Evolutionary conservation across 2,113 vertebrate species (phyloP).

Genomic region (Camelus bactrianus): DNA sequence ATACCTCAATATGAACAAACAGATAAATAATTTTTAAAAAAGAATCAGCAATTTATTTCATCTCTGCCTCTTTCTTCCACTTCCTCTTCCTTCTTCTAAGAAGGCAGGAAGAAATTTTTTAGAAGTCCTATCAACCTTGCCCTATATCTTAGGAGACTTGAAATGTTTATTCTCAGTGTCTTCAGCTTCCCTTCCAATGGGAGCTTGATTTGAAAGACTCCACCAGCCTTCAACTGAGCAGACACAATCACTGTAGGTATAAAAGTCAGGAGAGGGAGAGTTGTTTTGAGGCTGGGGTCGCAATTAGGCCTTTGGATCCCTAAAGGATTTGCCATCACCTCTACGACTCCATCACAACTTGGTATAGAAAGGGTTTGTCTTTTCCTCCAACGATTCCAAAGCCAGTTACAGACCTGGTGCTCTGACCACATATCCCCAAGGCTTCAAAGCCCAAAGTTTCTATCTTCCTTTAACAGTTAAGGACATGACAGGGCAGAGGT

Average conservation of each 20-base stretch:
- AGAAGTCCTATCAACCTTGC: background rate
- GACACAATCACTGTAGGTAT: background rate
- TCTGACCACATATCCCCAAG: background rate
- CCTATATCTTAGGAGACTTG: background rate
- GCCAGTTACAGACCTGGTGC: background rate
- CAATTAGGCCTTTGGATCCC: background rate
- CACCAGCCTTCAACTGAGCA: too few relatives aligned
- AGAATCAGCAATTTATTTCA: background rate
- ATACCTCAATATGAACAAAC: background rate
- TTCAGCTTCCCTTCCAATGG: background rate
- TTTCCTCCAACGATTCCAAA: background rate
- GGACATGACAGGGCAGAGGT: background rate
- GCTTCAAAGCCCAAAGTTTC: background rate
- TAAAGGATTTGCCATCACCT: background rate
- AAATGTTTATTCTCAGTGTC: background rate
- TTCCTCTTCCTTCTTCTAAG: background rate
- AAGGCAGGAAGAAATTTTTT: background rate
- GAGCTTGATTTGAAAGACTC: background rate
- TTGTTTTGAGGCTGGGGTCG: fast-evolving
- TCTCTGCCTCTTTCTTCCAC: background rate
- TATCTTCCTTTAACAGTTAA: background rate
- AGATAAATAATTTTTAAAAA: background rate
- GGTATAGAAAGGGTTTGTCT: fast-evolving
- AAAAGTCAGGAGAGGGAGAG: background rate
- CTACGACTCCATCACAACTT: background rate